Conservation (phyloP, 2,888 invertebrate species). For the Drosophila hamatofila region DNA sequence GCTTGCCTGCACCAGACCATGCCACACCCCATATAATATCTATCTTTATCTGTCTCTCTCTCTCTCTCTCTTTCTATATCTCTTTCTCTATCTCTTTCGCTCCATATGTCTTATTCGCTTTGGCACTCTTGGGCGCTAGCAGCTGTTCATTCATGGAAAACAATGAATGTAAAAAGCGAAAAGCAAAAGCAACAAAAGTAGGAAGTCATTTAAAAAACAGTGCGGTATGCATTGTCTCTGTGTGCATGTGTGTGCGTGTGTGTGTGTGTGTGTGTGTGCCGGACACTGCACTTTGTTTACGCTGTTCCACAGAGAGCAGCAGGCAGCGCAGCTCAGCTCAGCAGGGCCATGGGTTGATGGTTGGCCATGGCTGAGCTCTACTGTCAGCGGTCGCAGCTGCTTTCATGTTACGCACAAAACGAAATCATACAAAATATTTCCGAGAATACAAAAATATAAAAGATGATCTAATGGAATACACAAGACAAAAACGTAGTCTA, state of each 20-base stretch:
- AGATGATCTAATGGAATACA: not conserved
- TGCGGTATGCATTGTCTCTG: conserved; percentile 18
- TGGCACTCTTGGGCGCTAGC: conserved; percentile 43
- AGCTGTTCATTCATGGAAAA: conserved; percentile 61
- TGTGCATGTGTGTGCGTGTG: not conserved
- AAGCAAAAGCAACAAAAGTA: conserved; percentile 36
- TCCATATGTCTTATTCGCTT: conserved; percentile 11
- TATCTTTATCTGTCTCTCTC: not conserved
- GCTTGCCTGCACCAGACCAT: conserved; percentile 16
- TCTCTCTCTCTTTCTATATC: not conserved
- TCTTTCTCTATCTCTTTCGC: not conserved
- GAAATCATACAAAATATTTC: conserved; percentile 27
- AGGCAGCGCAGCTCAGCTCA: no score
- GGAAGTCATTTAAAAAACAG: conserved; percentile 66
- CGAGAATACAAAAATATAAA: not conserved
- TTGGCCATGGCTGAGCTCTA: not conserved
- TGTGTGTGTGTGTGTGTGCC: conserved; percentile 13
- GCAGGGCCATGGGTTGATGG: not conserved
- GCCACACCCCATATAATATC: conserved; percentile 7
- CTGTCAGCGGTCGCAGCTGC: conserved; percentile 24
- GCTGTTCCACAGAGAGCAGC: not conserved
- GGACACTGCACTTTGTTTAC: conserved; percentile 52
- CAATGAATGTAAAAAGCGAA: conserved; percentile 57
- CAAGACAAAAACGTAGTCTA: conserved; percentile 6
- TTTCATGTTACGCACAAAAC: conserved; percentile 15